Evolutionary conservation across 2,888 invertebrate species (phyloP), one percentile per base, ranked within the genome.

Genomic region (Dioctria rufipes): DNA sequence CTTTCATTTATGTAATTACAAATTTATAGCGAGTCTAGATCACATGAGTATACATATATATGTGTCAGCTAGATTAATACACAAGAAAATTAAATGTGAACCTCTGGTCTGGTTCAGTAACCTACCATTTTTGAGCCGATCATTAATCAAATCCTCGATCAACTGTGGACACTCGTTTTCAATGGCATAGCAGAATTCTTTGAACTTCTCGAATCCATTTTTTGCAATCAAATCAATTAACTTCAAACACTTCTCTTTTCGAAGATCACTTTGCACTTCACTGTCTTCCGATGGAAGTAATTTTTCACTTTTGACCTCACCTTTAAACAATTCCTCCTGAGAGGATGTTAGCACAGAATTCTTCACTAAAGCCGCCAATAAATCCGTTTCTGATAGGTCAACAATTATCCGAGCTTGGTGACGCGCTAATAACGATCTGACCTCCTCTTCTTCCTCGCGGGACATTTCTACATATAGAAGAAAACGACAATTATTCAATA

Each of bases 101-200:
- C 54, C 54, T 54, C 54, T 11, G 9, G 4, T 54, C 11, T 60
- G 60, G 58, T 42, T 58, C 73, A 73, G 42, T 66, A 61, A 87
- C 88, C 87, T 87, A 89, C 89, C 89, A 83, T 86, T 87, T 84
- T 88, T 90, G 81, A 91, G 90, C 84, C 91, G 91, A 87, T 92
- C 92, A 88, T 91, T 91, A 87, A 91, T 90, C 85, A 92, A 89
- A 87, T 92, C 92, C 90, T 91, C 92, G 82, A 91, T 90, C 87
- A 92, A 88, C 89, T 91, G 91, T 69, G 92, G 92, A 85, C 92
- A 92, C 88, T 92, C 92, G 88, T 90, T 91, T 85, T 91, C 91
- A 85, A 92, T 88, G 85, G 92, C 91, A 85, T 91, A 89, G 86
- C 92, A 92, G 86, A 92, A 91, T 86, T 92, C 92, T 86, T 91